Conservation (phyloP, 23 tunicate species). For the Pegea sp. region DNA sequence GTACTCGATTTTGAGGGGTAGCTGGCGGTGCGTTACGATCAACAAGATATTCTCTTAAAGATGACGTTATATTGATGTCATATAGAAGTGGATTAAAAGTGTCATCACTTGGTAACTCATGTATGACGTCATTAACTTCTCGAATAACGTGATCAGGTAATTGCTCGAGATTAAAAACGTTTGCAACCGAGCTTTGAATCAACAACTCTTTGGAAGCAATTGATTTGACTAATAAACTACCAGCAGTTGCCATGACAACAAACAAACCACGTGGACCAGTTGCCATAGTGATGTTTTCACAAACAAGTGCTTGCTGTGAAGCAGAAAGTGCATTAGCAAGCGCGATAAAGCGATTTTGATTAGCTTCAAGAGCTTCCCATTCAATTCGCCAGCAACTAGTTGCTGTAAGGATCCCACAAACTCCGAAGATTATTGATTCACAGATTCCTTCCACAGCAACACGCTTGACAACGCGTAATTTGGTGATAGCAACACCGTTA, state of each 20-base stretch:
- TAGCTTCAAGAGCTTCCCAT: slow-evolving; percentile 75
- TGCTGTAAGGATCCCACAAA: slow-evolving; percentile 15
- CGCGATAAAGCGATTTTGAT: slow-evolving; percentile 44
- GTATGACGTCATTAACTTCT: slow-evolving; percentile 11
- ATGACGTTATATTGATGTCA: background rate
- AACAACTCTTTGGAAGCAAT: slow-evolving; percentile 32
- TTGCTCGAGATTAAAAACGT: slow-evolving; percentile 6
- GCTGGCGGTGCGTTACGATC: too few species aligned
- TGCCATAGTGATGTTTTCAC: slow-evolving; percentile 26
- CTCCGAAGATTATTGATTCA: slow-evolving; percentile 57
- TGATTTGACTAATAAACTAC: slow-evolving; percentile 25
- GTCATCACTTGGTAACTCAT: slow-evolving; percentile 4
- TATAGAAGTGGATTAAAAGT: slow-evolving; percentile 22
- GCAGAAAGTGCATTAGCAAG: slow-evolving; percentile 16
- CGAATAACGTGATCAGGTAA: slow-evolving; percentile 7
- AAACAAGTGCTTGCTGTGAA: slow-evolving; percentile 18
- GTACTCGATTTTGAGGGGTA: too few species aligned
- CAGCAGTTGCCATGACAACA: slow-evolving; percentile 40
- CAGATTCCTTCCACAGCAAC: slow-evolving; percentile 18
- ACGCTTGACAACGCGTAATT: slow-evolving; percentile 12
- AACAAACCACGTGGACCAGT: slow-evolving; percentile 9
- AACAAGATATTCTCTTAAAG: too few species aligned
- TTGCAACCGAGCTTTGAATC: slow-evolving; percentile 6
- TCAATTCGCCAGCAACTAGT: slow-evolving; percentile 89
- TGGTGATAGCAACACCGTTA: slow-evolving; percentile 14